Evolutionary conservation across 2,888 invertebrate genomes (phyloP), one percentile per base, ranked within the genome.

Genomic region (Drosophila aldrichi): DNA sequence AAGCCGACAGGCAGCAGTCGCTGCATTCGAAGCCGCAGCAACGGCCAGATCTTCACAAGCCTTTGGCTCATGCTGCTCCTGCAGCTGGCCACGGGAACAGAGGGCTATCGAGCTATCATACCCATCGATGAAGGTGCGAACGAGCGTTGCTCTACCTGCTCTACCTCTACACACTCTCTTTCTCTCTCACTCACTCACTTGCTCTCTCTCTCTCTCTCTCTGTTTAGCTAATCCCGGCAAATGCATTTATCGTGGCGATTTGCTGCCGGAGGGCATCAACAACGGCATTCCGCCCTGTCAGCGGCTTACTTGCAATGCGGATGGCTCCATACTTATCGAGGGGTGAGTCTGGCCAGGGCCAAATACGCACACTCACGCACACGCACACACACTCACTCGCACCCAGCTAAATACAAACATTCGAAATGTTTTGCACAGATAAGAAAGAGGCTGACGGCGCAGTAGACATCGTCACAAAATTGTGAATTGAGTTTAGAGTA

Each of bases 251-350:
- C 92, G 91, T 29, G 91, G 91, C 22, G 92, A 91, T 59, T 68
- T 72, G 22, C 69, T 92, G 5, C 67, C 85, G 38, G 22, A 73
- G 58, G 92, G 92, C n/a, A 55, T 85, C n/a, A 91, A 84, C 72
- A 59, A 80, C 43, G 92, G 91, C 16, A 89, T 89, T 20, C 78
- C 89, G 40, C 91, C 92, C 22, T 92, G 92, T 60, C 92, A 92
- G 70, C 87, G 86, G 43, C 66, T 92, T 59, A 92, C 89, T 4
- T 92, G 92, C 67, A 69, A 91, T 51, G 79, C 79, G 43, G 85
- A 92, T 75, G 92, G 92, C 64, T 86, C 91, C 44, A 83, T 91
- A 61, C 73, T 87, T 32, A 88, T 92, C 61, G 91, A 92, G 74
- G 92, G 92, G 92, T 92, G 73, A 91, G 92, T 76, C 41, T 56